Evolutionary conservation across 1,140 invertebrate species (phyloP).

Genomic region (Bacillus rossius): DNA sequence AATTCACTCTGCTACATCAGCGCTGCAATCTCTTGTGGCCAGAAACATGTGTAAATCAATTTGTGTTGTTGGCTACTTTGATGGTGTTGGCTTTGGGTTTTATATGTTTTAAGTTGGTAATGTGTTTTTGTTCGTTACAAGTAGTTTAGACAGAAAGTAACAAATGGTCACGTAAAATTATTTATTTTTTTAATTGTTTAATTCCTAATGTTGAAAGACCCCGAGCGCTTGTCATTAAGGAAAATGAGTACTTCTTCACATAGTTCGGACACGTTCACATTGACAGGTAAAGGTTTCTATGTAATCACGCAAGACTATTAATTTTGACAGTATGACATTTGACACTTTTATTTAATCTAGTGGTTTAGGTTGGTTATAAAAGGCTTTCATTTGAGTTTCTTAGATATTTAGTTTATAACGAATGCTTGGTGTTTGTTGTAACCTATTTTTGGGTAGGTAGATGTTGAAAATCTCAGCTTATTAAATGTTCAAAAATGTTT

Average conservation of each 20-base stretch:
- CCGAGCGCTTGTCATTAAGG: not conserved
- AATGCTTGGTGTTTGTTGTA: not conserved
- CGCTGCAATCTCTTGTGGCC: too few species aligned
- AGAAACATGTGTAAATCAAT: too few species aligned
- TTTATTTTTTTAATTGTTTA: not conserved
- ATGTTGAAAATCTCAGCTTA: too few species aligned
- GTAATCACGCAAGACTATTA: not conserved
- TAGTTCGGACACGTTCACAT: constrained; percentile 14
- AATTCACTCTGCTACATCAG: too few species aligned
- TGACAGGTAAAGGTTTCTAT: constrained; percentile 14
- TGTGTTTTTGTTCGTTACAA: not conserved
- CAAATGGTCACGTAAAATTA: constrained; percentile 14
- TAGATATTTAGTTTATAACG: not conserved
- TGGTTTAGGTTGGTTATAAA: not conserved
- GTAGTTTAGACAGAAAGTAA: not conserved
- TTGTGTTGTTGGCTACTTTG: too few species aligned
- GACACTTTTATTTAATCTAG: not conserved
- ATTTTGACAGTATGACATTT: constrained; percentile 1
- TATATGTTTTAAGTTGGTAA: constrained; percentile 2
- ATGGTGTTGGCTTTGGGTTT: too few species aligned
- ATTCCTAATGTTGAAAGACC: constrained; percentile 15
- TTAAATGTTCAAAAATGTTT: too few species aligned
- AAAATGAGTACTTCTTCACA: constrained; percentile 18
- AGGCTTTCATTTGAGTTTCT: not conserved
- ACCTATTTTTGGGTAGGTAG: too few species aligned